Base-by-base conservation (phyloP, 2,113 vertebrate species). In the Epinephelus moara region DNA sequence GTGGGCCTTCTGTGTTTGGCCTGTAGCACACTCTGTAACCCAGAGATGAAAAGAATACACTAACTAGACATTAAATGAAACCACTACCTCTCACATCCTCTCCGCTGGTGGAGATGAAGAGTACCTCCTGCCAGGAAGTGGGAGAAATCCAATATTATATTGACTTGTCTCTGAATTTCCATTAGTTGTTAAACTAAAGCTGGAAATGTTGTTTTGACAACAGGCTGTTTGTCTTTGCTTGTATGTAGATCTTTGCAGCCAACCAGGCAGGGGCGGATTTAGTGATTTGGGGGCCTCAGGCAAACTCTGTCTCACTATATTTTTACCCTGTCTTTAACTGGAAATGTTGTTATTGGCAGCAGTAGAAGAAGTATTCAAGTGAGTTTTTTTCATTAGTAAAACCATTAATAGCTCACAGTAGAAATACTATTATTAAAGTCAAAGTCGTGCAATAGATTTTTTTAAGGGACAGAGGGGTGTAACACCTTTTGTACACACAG, bases 11-110 rank as follows among this genome's bases (percentile, higher is more conserved):
- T 91, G 91, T 90, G 68, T 84, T 86, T 80, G 85, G 86, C 85
- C 88, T 71, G 68, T 9, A 78, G 87, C 77, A 59, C 71, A 80
- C 80, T 78, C 87, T 89, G 75, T 75, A 87, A 90, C 90, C 80
- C 84, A 70, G 70, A 78, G 87, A 90, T 89, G 89, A 93, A 90
- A 90, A 75, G 82, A 84, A 82, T 71, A 88, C 79, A 77, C 76
- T 71, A 89, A 91, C 84, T 85, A 80, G 82, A 91, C 77, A 81
- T 89, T 88, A 93, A 93, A 86, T n/a, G 70, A 71, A 93, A 90
- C 81, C 60, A 79, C 80, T 53, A 25, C 75, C 72, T 84, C 79
- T 86, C 85, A 81, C 86, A 78, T 85, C 75, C 70, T 62, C 47
- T 70, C 81, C 72, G 60, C 49, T 69, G 67, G 42, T 63, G 25